Evolutionary conservation across 2,888 invertebrate genomes (phyloP), one percentile per base, ranked within the genome.

Genomic region (Cephus sareptanus): DNA sequence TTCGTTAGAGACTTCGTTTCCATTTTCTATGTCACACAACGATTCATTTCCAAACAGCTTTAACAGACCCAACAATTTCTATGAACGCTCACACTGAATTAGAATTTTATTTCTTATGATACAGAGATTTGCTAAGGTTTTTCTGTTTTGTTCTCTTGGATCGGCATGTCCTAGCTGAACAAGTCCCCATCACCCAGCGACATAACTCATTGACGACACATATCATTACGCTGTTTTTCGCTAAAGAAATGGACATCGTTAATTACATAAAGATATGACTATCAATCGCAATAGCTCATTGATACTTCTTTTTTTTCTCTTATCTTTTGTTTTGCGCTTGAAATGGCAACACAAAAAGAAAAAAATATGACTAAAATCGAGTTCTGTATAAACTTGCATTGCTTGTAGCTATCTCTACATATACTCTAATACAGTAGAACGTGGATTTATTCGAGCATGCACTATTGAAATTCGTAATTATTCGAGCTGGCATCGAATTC

Each of bases 231-330:
- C 75, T 80, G 76, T 79, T 69, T 83, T 84, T 83, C 79, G 80
- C 85, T 86, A 85, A 81, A 84, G 81, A 84, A 87, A 85, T 80
- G 83, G 79, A 83, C 80, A 34, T 34, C 4, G 71, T 71, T 71
- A 71, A 71, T 71, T 34, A 34, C 34, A 71, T 34, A 34, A 71
- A 56, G 56, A 56, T 56, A 56, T 23, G 23, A 56, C 56, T 56
- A 56, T 56, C 56, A 23, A 40, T 23, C 23, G 40, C 40, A 40
- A 56, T 23, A 23, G 23, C 56, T 56, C 23, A 23, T 56, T 56
- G 56, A 56, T 56, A 56, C 56, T 56, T 56, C 23, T 56, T 40
- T 56, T 56, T 56, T 40, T 40, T 40, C 23, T 40, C 56, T 56
- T 56, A 56, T 23, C 9, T 56, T 23, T 56, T 56, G 23, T 56